A percentile compares a stretch with the other conserved stretches of the same genome.
These are phyloP conservation scores for Peromyscus maniculatus DNA, from an alignment of 2,113 vertebrate species.

Conservation along the genomic window DNA sequence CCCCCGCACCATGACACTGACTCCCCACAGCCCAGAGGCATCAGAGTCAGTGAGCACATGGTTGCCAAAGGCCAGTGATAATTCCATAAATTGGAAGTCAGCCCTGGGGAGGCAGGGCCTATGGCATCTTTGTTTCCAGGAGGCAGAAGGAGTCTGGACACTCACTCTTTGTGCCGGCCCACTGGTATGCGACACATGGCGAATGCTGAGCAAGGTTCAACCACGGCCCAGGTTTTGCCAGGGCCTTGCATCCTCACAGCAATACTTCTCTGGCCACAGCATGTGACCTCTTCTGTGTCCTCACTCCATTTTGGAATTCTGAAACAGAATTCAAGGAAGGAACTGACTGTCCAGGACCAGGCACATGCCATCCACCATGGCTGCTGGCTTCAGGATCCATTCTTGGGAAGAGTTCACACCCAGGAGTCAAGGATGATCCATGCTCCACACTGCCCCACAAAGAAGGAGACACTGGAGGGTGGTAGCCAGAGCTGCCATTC, in stretches of 20 bases:
- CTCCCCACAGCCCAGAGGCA: not conserved
- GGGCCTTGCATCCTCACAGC: not conserved
- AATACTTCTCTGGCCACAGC: accelerated
- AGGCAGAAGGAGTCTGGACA: not conserved
- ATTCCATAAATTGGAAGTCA: not conserved
- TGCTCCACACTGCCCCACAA: accelerated
- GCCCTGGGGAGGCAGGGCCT: not conserved
- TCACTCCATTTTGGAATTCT: accelerated
- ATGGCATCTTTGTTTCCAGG: not conserved
- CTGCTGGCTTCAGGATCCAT: not conserved
- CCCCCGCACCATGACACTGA: too few relatives aligned
- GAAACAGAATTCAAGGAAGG: not conserved
- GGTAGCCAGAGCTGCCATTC: accelerated
- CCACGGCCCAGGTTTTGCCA: too few relatives aligned
- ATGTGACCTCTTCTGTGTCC: accelerated
- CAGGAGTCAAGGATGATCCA: accelerated
- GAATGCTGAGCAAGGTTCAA: not conserved
- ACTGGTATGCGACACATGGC: accelerated
- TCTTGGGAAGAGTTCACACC: not conserved
- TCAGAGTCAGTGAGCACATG: not conserved
- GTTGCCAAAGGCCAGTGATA: not conserved
- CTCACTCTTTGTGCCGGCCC: too few relatives aligned
- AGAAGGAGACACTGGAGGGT: not conserved
- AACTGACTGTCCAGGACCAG: accelerated
- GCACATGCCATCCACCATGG: accelerated